Evolutionary conservation across 37 sponge, comb jelly and placozoan species (phyloP).

Genomic region (Halichondria panicea): DNA sequence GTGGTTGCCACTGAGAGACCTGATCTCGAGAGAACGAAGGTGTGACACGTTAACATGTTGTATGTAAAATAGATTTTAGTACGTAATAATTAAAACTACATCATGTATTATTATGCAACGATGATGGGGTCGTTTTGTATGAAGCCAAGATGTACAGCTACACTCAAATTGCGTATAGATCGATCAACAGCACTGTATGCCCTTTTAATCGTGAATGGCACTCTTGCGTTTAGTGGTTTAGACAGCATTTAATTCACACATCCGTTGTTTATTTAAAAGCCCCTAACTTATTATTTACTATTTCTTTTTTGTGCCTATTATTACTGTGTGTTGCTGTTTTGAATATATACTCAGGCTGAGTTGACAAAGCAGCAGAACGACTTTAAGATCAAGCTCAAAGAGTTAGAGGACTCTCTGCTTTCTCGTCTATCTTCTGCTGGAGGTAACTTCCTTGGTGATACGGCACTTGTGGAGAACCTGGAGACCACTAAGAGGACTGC

Average conservation of each 20-base stretch:
- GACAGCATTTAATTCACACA: not conserved
- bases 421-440: constrained; percentile 96
- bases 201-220: no score
- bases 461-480: constrained; percentile 96
- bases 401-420: constrained; percentile 91
- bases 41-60: not conserved
- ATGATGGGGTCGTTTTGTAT: not conserved
- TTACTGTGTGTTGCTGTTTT: no score
- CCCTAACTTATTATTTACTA: not conserved
- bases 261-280: not conserved
- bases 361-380: constrained; percentile 98
- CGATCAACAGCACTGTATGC: no score
- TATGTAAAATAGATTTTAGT: not conserved
- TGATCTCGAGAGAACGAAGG: constrained; percentile 96
- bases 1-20: constrained; percentile 98
- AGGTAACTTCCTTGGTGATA: constrained; percentile 97
- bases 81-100: not conserved
- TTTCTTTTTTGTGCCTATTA: no score
- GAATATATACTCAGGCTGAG: constrained; percentile 57
- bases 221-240: not conserved
- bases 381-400: constrained; percentile 98
- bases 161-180: no score
- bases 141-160: no score
- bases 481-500: constrained; percentile 96
- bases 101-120: not conserved